Conservation (phyloP, 2,888 invertebrate species). For the Melanostoma mellinum region DNA sequence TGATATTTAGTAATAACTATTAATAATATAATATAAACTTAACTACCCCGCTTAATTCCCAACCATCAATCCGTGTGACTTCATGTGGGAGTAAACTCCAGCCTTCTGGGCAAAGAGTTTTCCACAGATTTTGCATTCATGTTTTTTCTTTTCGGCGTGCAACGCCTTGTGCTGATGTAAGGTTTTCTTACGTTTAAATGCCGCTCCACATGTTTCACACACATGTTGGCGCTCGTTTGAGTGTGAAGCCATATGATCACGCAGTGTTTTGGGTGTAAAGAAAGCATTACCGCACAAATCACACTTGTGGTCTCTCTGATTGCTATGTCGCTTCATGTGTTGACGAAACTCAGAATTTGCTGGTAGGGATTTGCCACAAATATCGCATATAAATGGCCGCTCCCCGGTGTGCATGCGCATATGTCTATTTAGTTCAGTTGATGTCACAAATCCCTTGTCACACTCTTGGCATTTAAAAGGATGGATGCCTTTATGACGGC, state of each 20-base stretch:
- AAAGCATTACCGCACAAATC: constrained; percentile 48
- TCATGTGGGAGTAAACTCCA: constrained; percentile 60
- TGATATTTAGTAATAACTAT: too few relatives aligned
- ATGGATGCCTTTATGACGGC: constrained; percentile 56
- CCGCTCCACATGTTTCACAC: constrained; percentile 56
- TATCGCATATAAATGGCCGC: constrained; percentile 49
- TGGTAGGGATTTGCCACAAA: constrained; percentile 41
- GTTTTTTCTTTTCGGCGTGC: constrained; percentile 53
- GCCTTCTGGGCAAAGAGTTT: constrained; percentile 62
- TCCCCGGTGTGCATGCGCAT: constrained; percentile 57
- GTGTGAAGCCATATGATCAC: constrained; percentile 60
- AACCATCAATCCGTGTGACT: constrained; percentile 45
- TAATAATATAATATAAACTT: constrained; percentile 13
- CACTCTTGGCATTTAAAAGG: constrained; percentile 48
- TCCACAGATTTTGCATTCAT: constrained; percentile 55
- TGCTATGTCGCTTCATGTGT: constrained; percentile 61
- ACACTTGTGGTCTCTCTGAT: constrained; percentile 61
- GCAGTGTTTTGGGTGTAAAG: constrained; percentile 43
- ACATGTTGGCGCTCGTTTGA: constrained; percentile 54
- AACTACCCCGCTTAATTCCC: constrained; percentile 18
- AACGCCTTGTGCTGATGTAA: constrained; percentile 52
- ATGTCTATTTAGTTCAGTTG: constrained; percentile 54
- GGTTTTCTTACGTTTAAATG: constrained; percentile 59
- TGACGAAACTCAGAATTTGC: constrained; percentile 37
- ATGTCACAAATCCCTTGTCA: constrained; percentile 59